Evolutionary conservation across 2,888 invertebrate species (phyloP), one percentile per base, ranked within the genome.

Genomic region (Dinocampus coccinellae): DNA sequence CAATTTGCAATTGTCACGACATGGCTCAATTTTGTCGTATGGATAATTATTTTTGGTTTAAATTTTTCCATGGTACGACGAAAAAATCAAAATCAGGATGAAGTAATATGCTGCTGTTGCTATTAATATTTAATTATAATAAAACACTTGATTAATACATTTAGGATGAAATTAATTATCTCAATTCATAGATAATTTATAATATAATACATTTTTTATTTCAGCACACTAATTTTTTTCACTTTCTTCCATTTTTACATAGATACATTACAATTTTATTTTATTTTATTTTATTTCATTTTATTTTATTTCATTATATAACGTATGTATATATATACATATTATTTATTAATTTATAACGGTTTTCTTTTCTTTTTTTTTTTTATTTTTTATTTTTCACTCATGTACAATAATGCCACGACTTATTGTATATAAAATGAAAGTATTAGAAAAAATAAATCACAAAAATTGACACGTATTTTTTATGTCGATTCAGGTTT

Each of bases 1-100:
- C 92, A 92, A 70, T 81, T 94, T 29, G 92, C 93, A 0, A 86
- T 95, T 9, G 81, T 91, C 13, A 86, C 91, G 0, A 89, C 92
- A 0, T 93, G 93, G 92, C 74, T 91, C 0, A 89, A 90, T 26
- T 90, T 92, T 0, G 85, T 88, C 0, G 77, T 89, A 33, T 93
- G 93, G 92, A 80, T 90, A 24, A 76, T 83, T 1, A 89, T 92
- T 52, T 85, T 89, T 6, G 78, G 89, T 0, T 83, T 90, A 24
- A 91, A 92, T 71, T 88, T 91, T n/a, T 76, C 88, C 1, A 89
- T 92, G 80, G 90, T 91, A 0, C 78, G 82, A 20, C 79, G 75
- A 10, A 79, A 77, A 34, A 65, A 79, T 3, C 76, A 68, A 13
- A 75, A 47, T 53, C 70, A 76, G 2, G 81, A 78, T 33, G 80